Percentiles rank a stretch among this genome's conserved stretches.
Evolutionary conservation across 2,888 invertebrate genomes (phyloP).

Genomic region (Erebia aethiops): DNA sequence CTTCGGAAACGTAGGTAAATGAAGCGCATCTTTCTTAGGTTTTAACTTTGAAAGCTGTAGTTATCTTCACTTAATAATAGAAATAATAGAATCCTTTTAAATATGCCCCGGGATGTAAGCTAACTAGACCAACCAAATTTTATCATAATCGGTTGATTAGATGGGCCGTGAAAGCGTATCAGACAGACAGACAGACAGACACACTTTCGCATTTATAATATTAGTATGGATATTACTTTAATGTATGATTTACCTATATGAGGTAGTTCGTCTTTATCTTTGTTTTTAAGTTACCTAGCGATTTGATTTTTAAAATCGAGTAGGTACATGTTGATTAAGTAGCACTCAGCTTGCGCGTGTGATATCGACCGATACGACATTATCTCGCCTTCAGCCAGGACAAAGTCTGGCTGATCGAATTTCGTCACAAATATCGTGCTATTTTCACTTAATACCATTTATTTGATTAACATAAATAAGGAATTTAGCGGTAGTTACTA

Average conservation of each 20-base stretch:
- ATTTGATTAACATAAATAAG: neutral
- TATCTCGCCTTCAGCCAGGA: conserved; percentile 3
- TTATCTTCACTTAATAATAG: no score
- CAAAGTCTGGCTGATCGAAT: conserved; percentile 10
- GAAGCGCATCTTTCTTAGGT: neutral
- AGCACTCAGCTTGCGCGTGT: conserved; percentile 2
- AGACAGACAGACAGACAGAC: no score
- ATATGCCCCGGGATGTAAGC: no score
- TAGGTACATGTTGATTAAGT: neutral
- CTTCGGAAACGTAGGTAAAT: no score
- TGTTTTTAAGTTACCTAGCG: neutral
- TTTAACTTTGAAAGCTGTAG: neutral
- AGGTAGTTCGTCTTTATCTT: neutral
- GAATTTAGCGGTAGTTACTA: neutral
- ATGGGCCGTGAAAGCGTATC: no score
- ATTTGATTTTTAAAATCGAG: neutral
- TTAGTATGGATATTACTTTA: no score
- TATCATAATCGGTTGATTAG: no score
- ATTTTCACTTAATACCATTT: conserved; percentile 11
- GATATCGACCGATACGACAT: conserved; percentile 3
- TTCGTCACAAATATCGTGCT: conserved; percentile 14
- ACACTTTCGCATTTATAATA: no score
- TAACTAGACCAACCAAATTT: no score
- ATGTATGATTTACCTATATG: neutral
- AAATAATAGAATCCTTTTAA: neutral